Evolutionary conservation across 2,888 invertebrate species (phyloP), one percentile per base, ranked within the genome.

Genomic region (Drosophila putrida): DNA sequence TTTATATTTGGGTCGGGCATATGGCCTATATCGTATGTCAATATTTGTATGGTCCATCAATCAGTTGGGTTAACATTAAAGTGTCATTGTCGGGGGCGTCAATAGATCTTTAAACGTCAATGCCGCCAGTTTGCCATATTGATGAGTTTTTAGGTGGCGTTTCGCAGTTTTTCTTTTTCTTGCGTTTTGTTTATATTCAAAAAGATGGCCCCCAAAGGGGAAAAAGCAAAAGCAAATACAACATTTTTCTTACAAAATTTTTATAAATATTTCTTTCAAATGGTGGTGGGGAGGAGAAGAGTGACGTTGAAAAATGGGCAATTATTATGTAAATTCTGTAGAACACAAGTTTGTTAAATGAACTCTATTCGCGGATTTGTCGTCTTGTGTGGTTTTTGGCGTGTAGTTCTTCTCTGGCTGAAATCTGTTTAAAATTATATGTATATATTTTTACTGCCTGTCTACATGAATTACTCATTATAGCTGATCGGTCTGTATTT

Each of bases 31-130:
- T 88, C 62, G 67, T 60, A 43, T 88, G 82, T 79, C 83, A 67
- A 69, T 81, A 69, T 62, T 65, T 53, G 51, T 39, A 4, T 27
- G 69, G 73, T 71, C 78, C 83, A 84, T 84, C 83, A 84, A 86
- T 84, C 83, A 88, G 70, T 54, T 33, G 51, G 55, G 54, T 51
- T 54, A 68, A 71, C 83, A 84, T 84, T 84, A 84, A 84, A 84
- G 86, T 84, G 83, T 84, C 83, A 84, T 86, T 84, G 86, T 74
- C 62, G 85, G 76, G 75, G 85, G 79, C 82, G 75, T 74, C 78
- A 78, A 82, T 82, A 66, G 83, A 82, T 82, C 86, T 78, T 78
- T 75, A 84, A 84, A 86, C 83, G 83, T 84, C 83, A 84, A 88
- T 86, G 82, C 67, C 49, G 69, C 58, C 65, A 36, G 60, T 71